phyloP scores from a whole-genome alignment of 2,888 invertebrate species.

The Cremastinae sp. region DNA sequence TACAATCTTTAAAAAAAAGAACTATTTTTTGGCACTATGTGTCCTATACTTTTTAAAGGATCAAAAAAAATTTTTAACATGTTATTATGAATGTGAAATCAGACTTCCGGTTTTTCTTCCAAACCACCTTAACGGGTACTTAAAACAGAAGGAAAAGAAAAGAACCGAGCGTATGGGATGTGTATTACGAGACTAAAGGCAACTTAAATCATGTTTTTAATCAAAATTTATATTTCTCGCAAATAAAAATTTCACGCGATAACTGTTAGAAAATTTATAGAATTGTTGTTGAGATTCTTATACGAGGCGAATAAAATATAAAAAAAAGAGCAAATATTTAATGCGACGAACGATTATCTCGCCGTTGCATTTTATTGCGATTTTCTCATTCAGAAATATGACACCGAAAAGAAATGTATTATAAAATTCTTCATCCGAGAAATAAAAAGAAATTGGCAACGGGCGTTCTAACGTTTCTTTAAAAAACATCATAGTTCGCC shows the following conservation, averaged over 20 bases:
- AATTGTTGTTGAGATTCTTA: not conserved
- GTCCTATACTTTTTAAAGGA: too few relatives aligned
- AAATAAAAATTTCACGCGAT: conserved; percentile 10
- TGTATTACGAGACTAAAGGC: not conserved
- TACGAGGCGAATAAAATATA: not conserved
- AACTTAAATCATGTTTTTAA: conserved; percentile 12
- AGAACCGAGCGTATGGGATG: conserved; percentile 14
- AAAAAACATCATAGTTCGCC: too few relatives aligned
- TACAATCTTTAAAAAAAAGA: too few relatives aligned
- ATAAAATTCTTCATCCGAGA: conserved; percentile 20
- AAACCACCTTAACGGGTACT: conserved; percentile 41
- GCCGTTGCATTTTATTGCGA: conserved; percentile 53
- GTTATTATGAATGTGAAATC: too few relatives aligned
- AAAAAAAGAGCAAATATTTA: not conserved
- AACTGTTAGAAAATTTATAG: not conserved
- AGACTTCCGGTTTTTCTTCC: too few relatives aligned
- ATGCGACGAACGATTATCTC: conserved; percentile 47
- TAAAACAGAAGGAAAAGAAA: conserved; percentile 25
- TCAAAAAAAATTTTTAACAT: too few relatives aligned
- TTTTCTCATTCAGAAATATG: conserved; percentile 35
- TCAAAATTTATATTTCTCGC: conserved; percentile 40
- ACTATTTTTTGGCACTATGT: too few relatives aligned
- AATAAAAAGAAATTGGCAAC: not conserved
- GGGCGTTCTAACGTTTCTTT: not conserved
- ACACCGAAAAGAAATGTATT: conserved; percentile 36